Percentiles rank a stretch among this genome's conserved stretches.
Conservation (phyloP, 2,113 vertebrate genomes). For the Taxidea taxus region DNA sequence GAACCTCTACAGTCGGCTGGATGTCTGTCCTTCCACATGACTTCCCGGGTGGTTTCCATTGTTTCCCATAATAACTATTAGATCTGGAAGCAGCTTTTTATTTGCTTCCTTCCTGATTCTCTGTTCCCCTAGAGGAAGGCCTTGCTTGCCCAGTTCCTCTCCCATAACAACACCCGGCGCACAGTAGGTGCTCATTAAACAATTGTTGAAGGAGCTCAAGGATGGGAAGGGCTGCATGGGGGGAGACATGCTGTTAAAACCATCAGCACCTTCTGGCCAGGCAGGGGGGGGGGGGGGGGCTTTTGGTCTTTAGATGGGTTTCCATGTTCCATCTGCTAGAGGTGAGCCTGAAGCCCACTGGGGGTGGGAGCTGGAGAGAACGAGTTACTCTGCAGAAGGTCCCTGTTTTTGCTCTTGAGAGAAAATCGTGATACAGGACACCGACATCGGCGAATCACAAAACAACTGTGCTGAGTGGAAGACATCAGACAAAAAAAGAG, state of each 20-base stretch:
- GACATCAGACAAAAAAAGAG: neutral
- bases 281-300: neutral
- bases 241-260: neutral
- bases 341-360: neutral
- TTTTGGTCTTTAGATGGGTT: neutral
- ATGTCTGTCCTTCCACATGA: neutral
- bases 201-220: neutral
- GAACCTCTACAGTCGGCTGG: neutral
- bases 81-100: neutral
- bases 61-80: neutral
- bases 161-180: neutral
- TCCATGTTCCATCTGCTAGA: neutral
- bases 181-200: neutral
- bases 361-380: neutral
- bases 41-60: neutral
- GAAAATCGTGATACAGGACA: neutral
- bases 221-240: neutral
- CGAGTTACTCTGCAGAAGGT: neutral
- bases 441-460: rapidly evolving
- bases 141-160: neutral
- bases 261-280: neutral
- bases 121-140: neutral
- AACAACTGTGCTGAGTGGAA: neutral
- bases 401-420: neutral
- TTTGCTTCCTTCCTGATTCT: neutral